Percentiles rank a stretch among this genome's conserved stretches.
These are phyloP conservation scores for Argyrosomus japonicus DNA, from an alignment of 2,113 vertebrate species.

Conservation along the genomic window DNA sequence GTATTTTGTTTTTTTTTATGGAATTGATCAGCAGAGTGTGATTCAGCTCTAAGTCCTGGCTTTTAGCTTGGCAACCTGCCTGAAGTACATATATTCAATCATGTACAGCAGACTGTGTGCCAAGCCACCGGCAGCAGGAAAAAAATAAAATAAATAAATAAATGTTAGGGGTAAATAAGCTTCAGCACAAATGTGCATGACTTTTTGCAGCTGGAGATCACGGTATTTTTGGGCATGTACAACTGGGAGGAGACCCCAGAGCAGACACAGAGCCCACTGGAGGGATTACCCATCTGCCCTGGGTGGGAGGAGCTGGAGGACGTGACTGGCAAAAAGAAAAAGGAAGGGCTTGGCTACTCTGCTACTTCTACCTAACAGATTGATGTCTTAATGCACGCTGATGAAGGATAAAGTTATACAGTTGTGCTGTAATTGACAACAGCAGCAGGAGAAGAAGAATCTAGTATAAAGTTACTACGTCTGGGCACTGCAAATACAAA, in stretches of 20 bases:
- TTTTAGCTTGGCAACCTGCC: constrained; percentile 2
- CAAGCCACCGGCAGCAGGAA: not conserved
- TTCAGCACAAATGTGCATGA: not conserved
- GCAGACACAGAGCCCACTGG: not conserved
- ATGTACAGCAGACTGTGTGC: not conserved
- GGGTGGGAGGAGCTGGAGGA: not conserved
- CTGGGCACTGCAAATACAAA: not conserved
- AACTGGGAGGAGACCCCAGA: not conserved
- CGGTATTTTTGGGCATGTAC: not conserved
- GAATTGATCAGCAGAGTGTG: not conserved
- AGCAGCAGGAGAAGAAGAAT: not conserved
- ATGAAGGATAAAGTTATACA: not conserved
- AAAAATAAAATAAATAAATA: not conserved
- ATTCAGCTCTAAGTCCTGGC: not conserved
- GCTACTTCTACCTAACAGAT: not conserved
- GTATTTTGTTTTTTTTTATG: not conserved
- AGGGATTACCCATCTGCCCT: not conserved
- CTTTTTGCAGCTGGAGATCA: not conserved
- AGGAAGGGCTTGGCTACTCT: not conserved
- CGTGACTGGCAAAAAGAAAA: not conserved
- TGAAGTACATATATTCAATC: constrained; percentile 18
- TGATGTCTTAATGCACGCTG: not conserved
- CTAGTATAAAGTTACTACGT: not conserved
- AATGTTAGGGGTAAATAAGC: not conserved
- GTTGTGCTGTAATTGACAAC: not conserved